These are phyloP conservation scores for Diplazon laetatorius DNA, from an alignment of 2,888 invertebrate species.

Conservation along the genomic window DNA sequence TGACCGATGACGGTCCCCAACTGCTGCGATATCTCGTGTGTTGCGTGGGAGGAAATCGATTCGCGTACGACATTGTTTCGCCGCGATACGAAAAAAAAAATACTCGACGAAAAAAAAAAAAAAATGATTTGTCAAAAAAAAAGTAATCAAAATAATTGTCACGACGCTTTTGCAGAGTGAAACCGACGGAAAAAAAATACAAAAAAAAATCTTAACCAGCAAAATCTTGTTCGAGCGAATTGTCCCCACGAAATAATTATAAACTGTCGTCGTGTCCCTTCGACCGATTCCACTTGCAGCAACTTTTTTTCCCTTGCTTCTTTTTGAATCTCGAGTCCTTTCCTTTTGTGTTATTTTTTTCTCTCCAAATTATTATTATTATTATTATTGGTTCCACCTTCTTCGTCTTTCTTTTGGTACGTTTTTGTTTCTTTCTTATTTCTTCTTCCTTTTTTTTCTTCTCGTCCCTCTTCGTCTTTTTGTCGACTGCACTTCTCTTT, in stretches of 20 bases:
- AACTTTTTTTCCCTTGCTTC: no score
- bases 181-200: no score
- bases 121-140: no score
- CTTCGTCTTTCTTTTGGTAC: conserved; percentile 11
- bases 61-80: conserved; percentile 80
- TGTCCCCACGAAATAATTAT: no score
- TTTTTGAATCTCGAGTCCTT: background rate
- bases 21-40: conserved; percentile 83
- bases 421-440: conserved; percentile 29
- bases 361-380: background rate
- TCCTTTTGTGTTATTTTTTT: conserved; percentile 20
- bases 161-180: no score
- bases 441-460: background rate
- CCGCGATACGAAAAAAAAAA: conserved; percentile 9
- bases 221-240: no score
- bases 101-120: background rate
- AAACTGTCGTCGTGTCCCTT: no score
- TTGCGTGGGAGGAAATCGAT: conserved; percentile 80
- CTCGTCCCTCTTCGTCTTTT: conserved; percentile 43
- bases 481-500: no score
- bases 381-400: background rate
- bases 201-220: conserved; percentile 13
- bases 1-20: conserved; percentile 86
- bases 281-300: no score
- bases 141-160: no score